phyloP scores from a whole-genome alignment of 2,888 invertebrate genomes.

The Caenorhabditis sp. region DNA sequence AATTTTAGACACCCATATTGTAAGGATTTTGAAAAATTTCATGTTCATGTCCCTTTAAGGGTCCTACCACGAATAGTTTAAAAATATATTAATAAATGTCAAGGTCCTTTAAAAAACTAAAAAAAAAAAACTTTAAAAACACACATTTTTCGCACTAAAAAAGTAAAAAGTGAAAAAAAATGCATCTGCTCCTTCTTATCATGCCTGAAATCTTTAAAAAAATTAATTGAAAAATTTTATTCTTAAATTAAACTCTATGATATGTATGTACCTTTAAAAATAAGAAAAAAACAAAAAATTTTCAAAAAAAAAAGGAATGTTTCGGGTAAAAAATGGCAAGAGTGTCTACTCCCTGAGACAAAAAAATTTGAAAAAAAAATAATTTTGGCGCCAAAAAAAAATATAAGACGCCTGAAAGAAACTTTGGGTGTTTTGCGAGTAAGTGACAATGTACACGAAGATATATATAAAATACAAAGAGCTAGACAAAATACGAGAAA shows the following conservation, averaged over 20 bases:
- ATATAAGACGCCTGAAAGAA: slow-evolving; percentile 5
- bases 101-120: no score
- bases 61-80: no score
- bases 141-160: neutral
- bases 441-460: slow-evolving; percentile 19
- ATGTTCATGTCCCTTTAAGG: no score
- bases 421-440: slow-evolving; percentile 14
- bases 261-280: neutral
- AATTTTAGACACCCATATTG: no score
- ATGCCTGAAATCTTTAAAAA: slow-evolving; percentile 13
- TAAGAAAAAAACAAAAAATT: slow-evolving; percentile 1
- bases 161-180: slow-evolving; percentile 4
- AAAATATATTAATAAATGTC: no score
- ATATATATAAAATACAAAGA: neutral
- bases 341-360: slow-evolving; percentile 26
- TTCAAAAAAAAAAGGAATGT: slow-evolving; percentile 1
- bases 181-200: slow-evolving; percentile 14
- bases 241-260: slow-evolving; percentile 1
- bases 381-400: slow-evolving; percentile 7
- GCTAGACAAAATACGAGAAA: neutral
- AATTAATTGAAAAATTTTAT: slow-evolving; percentile 16
- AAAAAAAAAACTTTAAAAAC: neutral
- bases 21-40: no score
- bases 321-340: neutral
- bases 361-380: slow-evolving; percentile 12